phyloP scores from a whole-genome alignment of 2,888 invertebrate species.

The Kryphioiulus occultus region DNA sequence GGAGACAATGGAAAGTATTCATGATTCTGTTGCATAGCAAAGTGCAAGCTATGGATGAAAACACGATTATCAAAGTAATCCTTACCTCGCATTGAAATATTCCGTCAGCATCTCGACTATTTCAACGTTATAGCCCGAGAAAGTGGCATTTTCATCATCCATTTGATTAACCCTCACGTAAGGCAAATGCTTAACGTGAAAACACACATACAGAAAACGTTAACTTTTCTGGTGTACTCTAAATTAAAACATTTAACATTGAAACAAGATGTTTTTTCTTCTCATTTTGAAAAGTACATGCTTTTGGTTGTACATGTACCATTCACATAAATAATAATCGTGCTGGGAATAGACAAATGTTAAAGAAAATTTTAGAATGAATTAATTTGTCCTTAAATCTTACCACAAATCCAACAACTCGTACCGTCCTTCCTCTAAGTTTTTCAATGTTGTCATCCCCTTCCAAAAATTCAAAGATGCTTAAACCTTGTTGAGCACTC shows the following conservation, averaged over 20 bases:
- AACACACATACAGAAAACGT: neutral
- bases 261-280: too few species aligned
- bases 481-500: neutral
- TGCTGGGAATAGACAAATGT: too few species aligned
- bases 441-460: neutral
- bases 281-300: neutral
- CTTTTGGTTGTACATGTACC: neutral
- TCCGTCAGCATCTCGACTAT: conserved; percentile 12
- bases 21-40: too few species aligned
- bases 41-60: neutral
- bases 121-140: neutral
- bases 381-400: neutral
- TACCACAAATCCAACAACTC: neutral
- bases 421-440: neutral
- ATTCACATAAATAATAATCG: too few species aligned
- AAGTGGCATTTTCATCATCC: neutral
- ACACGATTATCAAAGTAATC: neutral
- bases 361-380: too few species aligned
- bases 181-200: neutral
- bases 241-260: too few species aligned
- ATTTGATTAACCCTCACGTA: neutral
- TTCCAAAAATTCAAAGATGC: neutral
- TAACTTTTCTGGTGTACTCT: neutral
- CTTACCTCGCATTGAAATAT: conserved; percentile 41
- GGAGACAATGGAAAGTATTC: neutral